phyloP scores from a whole-genome alignment of 2,113 vertebrate genomes.

The Epinephelus cyanopodus region DNA sequence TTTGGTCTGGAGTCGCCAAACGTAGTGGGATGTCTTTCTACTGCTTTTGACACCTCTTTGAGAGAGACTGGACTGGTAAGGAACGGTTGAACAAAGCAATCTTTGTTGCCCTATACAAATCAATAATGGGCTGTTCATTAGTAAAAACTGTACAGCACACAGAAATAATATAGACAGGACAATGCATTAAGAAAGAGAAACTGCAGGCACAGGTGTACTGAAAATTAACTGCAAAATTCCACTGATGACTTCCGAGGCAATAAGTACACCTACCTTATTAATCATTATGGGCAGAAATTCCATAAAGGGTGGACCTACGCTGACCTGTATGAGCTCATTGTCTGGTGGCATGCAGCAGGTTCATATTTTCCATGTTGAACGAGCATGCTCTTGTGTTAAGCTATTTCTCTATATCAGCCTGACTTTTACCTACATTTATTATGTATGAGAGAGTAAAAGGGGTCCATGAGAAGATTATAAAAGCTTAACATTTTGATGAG shows the following conservation, averaged over 20 bases:
- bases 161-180: slow-evolving; percentile 36
- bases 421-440: slow-evolving; percentile 77
- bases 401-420: slow-evolving; percentile 51
- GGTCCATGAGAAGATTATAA: slow-evolving; percentile 77
- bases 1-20: slow-evolving; percentile 37
- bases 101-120: slow-evolving; percentile 56
- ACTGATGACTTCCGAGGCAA: slow-evolving; percentile 64
- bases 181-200: slow-evolving; percentile 47
- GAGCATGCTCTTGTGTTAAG: slow-evolving; percentile 50
- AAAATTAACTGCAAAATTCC: slow-evolving; percentile 59
- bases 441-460: slow-evolving; percentile 77
- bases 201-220: slow-evolving; percentile 41
- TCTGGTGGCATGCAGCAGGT: slow-evolving; percentile 56
- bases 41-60: neutral
- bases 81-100: slow-evolving; percentile 57
- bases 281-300: slow-evolving; percentile 79
- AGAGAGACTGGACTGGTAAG: slow-evolving; percentile 21
- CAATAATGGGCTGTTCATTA: slow-evolving; percentile 68
- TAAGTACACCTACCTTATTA: slow-evolving; percentile 75
- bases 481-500: slow-evolving; percentile 80
- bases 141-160: slow-evolving; percentile 30
- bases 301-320: slow-evolving; percentile 66
- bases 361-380: slow-evolving; percentile 39
- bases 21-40: neutral
- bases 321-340: slow-evolving; percentile 71